Percentiles rank a stretch among this genome's conserved stretches.
Conservation (phyloP, 1,140 invertebrate genomes). For the Contarinia nasturtii region DNA sequence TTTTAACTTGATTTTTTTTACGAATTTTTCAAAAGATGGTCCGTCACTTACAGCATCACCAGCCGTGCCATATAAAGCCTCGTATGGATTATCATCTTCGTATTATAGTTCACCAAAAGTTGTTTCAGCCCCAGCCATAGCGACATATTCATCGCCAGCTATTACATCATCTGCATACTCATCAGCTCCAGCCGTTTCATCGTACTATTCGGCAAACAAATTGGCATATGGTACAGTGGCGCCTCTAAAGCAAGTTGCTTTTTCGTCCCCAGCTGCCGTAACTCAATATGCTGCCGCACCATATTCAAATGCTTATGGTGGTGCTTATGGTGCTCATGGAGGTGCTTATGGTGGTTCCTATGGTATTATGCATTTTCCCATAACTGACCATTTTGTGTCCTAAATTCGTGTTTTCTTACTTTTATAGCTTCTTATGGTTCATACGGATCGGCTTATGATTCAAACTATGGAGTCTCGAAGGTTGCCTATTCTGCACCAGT, state of each 20-base stretch:
- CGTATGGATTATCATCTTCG: not conserved
- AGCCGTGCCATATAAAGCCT: conserved; percentile 1
- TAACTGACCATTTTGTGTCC: too few species aligned
- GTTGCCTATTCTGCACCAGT: conserved; percentile 8
- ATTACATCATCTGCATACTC: not conserved
- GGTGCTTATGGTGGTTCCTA: too few species aligned
- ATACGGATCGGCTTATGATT: conserved; percentile 5
- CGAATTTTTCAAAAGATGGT: too few species aligned
- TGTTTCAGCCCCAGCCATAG: conserved; percentile 8
- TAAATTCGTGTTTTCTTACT: too few species aligned
- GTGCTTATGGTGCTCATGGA: too few species aligned
- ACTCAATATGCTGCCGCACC: conserved; percentile 5
- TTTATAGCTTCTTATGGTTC: conserved; percentile 5
- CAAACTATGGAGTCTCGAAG: conserved; percentile 1
- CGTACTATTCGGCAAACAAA: not conserved
- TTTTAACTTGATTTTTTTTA: too few species aligned
- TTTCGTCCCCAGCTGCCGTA: not conserved
- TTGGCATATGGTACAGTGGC: conserved; percentile 10
- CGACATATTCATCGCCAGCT: conserved; percentile 4
- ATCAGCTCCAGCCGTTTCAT: conserved; percentile 1
- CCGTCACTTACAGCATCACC: not conserved
- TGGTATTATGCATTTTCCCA: too few species aligned
- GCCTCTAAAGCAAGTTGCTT: conserved; percentile 8
- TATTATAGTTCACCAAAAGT: not conserved
- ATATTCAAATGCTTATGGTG: not conserved